phyloP scores from a whole-genome alignment of 2,797 vertebrate genomes.

The Hirundo rustica region DNA sequence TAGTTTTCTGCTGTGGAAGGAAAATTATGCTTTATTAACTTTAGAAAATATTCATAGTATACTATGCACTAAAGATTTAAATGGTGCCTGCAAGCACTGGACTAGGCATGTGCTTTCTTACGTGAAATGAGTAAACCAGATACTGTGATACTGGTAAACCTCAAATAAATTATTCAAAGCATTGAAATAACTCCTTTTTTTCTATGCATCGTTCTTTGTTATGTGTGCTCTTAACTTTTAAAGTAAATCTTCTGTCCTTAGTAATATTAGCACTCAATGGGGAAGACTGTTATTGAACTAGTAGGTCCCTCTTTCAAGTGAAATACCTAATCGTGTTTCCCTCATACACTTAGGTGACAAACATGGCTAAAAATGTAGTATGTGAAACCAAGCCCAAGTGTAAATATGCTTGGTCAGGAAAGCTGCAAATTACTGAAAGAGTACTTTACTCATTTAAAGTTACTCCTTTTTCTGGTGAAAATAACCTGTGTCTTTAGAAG shows the following conservation, averaged over 20 bases:
- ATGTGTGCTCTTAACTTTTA: not conserved
- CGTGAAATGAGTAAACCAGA: not conserved
- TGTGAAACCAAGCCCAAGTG: not conserved
- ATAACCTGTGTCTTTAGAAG: not conserved
- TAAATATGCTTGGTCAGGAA: not conserved
- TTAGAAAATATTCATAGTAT: not conserved
- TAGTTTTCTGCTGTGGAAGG: not conserved
- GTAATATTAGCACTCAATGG: not conserved
- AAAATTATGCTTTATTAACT: conserved; percentile 9
- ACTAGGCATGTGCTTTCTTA: not conserved
- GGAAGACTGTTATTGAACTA: not conserved
- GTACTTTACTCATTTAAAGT: not conserved
- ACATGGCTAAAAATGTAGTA: not conserved
- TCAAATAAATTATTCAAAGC: not conserved
- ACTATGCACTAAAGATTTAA: not conserved
- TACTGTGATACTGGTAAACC: not conserved
- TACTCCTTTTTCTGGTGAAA: not conserved
- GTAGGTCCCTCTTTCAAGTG: not conserved
- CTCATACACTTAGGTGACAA: not conserved
- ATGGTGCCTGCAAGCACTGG: not conserved
- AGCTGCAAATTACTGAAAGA: not conserved
- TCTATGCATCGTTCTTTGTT: not conserved
- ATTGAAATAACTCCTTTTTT: not conserved
- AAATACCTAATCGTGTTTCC: not conserved
- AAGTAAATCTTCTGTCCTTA: not conserved